phyloP scores from a whole-genome alignment of 2,888 invertebrate species.

The Eristalis arbustorum region DNA sequence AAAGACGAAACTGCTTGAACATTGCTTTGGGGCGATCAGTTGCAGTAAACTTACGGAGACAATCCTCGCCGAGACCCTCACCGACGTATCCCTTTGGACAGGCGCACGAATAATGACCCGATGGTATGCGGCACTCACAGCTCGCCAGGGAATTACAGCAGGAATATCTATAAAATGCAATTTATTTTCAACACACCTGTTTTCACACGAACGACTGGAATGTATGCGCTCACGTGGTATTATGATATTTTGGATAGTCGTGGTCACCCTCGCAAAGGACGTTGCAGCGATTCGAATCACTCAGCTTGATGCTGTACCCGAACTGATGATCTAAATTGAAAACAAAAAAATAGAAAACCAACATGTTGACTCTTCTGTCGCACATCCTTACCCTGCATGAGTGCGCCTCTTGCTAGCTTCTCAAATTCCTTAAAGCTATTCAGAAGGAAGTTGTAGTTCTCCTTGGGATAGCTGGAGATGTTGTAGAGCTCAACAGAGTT shows the following conservation, averaged over 20 bases:
- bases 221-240: slow-evolving; percentile 24
- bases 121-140: slow-evolving; percentile 85
- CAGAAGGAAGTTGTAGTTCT: slow-evolving; percentile 84
- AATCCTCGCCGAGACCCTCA: slow-evolving; percentile 83
- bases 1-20: slow-evolving; percentile 35
- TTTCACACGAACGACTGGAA: neutral
- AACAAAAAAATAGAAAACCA: neutral
- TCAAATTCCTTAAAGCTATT: slow-evolving; percentile 87
- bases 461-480: slow-evolving; percentile 84
- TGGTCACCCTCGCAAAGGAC: slow-evolving; percentile 80
- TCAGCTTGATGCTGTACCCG: slow-evolving; percentile 83
- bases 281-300: slow-evolving; percentile 81
- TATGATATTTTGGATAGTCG: neutral
- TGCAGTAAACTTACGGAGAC: slow-evolving; percentile 81
- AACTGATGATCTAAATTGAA: slow-evolving; percentile 82
- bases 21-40: neutral
- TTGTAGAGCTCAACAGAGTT: slow-evolving; percentile 84
- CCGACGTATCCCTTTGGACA: slow-evolving; percentile 85
- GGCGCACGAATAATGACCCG: slow-evolving; percentile 86
- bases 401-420: slow-evolving; percentile 84
- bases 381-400: slow-evolving; percentile 83
- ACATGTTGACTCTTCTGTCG: neutral
- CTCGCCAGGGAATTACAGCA: slow-evolving; percentile 84
- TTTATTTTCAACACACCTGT: neutral
- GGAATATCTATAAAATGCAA: slow-evolving; percentile 69